Base-by-base conservation (phyloP, 2,797 vertebrate species). In the Argyrosomus regius region DNA sequence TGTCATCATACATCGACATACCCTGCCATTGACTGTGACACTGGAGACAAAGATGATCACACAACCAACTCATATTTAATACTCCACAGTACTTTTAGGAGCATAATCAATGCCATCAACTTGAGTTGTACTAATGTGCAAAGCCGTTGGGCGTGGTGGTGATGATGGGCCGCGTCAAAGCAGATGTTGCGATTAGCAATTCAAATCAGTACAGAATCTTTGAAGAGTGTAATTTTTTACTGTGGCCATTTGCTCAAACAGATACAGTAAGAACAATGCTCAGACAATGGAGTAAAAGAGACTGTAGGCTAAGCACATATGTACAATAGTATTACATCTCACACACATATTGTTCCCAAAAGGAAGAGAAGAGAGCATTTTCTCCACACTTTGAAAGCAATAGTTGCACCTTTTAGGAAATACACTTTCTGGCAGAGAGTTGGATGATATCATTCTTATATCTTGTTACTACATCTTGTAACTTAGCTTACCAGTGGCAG, bases 1-100 rank as follows among this genome's bases (percentile, higher is more conserved):
- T 81, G 71, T 77, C 73, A 59, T 16, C 43, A 57, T 61, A 69
- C 61, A 77, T 65, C 70, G 66, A 67, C 41, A 50, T 56, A 67
- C n/a, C n/a, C 17, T 57, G 45, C 45, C 62, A 28, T 1, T 62
- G 22, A 46, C 62, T 77, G 56, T 58, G 26, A 82, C 79, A 73
- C 46, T 2, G 61, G 54, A 77, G 75, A 81, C 49, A 79, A 78
- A 73, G 56, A 53, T 43, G 18, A 48, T 52, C 59, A 65, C 57
- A 61, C 39, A 65, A 41, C 13, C 66, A 56, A 43, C 63, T 66
- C 28, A 35, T 75, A 82, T 73, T 61, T 82, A 49, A 76, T 50
- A 13, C 10, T n/a, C n/a, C 50, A 39, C 48, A 28, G 54, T 56
- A 17, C 48, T 66, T 75, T 75, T 24, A 60, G 60, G 43, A 57